Evolutionary conservation across 2,888 invertebrate species (phyloP).

Genomic region (Lepidocyrtinus sp.): DNA sequence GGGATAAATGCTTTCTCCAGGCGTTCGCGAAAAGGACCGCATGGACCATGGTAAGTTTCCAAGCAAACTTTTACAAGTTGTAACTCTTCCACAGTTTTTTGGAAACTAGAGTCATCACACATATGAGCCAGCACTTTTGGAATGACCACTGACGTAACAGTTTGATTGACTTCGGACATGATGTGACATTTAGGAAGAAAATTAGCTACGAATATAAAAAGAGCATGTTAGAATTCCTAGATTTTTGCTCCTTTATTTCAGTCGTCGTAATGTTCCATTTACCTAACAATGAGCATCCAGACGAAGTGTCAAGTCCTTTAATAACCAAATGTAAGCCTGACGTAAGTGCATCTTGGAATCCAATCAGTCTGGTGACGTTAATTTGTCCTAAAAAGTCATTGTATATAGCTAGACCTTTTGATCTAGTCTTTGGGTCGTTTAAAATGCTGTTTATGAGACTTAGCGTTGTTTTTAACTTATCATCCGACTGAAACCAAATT

Average conservation of each 20-base stretch:
- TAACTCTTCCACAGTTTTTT: slow-evolving; percentile 46
- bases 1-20: slow-evolving; percentile 60
- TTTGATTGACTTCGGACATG: slow-evolving; percentile 63
- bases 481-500: slow-evolving; percentile 61
- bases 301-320: slow-evolving; percentile 58
- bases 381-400: slow-evolving; percentile 50
- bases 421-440: slow-evolving; percentile 63
- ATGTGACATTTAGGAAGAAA: slow-evolving; percentile 64
- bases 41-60: slow-evolving; percentile 64
- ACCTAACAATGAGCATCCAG: slow-evolving; percentile 60
- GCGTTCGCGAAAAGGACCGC: slow-evolving; percentile 59
- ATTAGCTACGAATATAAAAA: slow-evolving; percentile 44
- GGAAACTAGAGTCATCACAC: slow-evolving; percentile 28
- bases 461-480: slow-evolving; percentile 58
- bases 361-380: slow-evolving; percentile 49
- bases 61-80: slow-evolving; percentile 58
- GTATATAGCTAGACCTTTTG: slow-evolving; percentile 62
- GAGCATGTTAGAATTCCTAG: background rate
- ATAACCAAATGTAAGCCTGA: slow-evolving; percentile 62
- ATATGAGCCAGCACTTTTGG: slow-evolving; percentile 61
- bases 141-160: slow-evolving; percentile 50
- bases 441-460: slow-evolving; percentile 61
- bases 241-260: background rate
- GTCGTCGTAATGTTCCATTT: slow-evolving; percentile 20
- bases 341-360: slow-evolving; percentile 60